Conservation (phyloP, 2,888 invertebrate genomes). For the Trissonchulus latispiculum region DNA sequence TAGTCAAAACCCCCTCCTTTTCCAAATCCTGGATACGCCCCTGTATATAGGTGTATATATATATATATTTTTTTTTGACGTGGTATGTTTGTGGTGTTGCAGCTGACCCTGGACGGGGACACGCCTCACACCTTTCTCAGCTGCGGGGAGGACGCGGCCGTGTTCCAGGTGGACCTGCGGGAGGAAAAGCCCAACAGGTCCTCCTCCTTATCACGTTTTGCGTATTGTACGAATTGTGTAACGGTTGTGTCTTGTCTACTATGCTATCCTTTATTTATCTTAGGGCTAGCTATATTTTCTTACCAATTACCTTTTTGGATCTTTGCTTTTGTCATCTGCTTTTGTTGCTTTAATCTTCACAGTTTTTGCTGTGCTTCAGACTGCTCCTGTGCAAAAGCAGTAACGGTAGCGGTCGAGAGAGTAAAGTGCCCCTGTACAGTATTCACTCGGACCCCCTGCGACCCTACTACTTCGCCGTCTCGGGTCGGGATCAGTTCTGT, state of each 20-base stretch:
- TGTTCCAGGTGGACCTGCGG: slow-evolving; percentile 70
- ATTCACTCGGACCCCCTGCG: slow-evolving; percentile 71
- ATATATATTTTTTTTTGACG: too few species aligned
- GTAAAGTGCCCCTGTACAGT: slow-evolving; percentile 69
- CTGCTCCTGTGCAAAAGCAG: slow-evolving; percentile 13
- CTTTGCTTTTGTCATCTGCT: too few species aligned
- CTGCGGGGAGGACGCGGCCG: slow-evolving; percentile 75
- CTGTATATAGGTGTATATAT: too few species aligned
- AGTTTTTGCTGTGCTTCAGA: too few species aligned
- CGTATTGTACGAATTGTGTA: not conserved
- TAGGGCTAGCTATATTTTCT: too few species aligned
- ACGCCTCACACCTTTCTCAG: slow-evolving; percentile 66
- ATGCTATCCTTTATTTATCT: too few species aligned
- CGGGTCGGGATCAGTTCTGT: slow-evolving; percentile 63
- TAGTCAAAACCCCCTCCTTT: too few species aligned
- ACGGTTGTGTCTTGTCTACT: too few species aligned
- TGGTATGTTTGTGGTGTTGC: too few species aligned
- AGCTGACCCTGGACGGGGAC: slow-evolving; percentile 61
- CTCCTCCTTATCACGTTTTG: slow-evolving; percentile 32
- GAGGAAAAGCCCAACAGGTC: slow-evolving; percentile 58
- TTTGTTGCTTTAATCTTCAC: too few species aligned
- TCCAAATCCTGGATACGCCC: too few species aligned
- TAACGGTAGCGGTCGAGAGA: slow-evolving; percentile 36
- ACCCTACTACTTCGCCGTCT: slow-evolving; percentile 65
- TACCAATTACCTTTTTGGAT: too few species aligned